Evolutionary conservation across 2,113 vertebrate genomes (phyloP).

Genomic region (Puntigrus tetrazona): DNA sequence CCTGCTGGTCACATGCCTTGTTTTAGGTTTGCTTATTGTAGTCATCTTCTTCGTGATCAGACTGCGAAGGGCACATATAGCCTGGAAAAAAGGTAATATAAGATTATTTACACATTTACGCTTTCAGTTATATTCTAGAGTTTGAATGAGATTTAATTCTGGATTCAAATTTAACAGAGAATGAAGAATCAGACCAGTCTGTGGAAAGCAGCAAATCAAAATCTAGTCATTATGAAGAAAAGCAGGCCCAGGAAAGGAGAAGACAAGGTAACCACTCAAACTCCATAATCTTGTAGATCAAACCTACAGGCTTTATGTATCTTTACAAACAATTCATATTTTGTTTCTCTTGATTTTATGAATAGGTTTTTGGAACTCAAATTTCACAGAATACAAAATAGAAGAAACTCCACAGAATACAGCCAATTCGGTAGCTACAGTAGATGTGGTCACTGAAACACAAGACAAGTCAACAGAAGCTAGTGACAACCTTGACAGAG

Average conservation of each 20-base stretch:
- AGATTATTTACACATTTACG: not conserved
- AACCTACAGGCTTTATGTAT: not conserved
- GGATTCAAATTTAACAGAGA: constrained; percentile 75
- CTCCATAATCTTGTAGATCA: not conserved
- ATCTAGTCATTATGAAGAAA: constrained; percentile 83
- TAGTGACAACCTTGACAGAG: not conserved
- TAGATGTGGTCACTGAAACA: constrained; percentile 38
- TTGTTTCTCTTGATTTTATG: constrained; percentile 14
- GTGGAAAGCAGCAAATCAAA: constrained; percentile 86
- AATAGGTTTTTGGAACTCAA: constrained; percentile 71
- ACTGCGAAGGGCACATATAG: constrained; percentile 80
- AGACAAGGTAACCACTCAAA: constrained; percentile 66
- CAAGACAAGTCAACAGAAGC: constrained; percentile 11
- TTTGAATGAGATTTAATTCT: not conserved
- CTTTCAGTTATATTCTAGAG: not conserved
- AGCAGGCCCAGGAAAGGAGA: constrained; percentile 67
- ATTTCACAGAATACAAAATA: constrained; percentile 72
- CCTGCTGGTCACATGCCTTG: constrained; percentile 80
- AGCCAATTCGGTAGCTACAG: not conserved
- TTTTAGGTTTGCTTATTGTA: constrained; percentile 78
- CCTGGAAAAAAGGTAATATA: constrained; percentile 85
- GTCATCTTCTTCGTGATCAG: constrained; percentile 84
- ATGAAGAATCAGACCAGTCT: constrained; percentile 82
- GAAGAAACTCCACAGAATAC: constrained; percentile 59
- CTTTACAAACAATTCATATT: not conserved